Conservation (phyloP, 2,888 invertebrate species). For the Sepiola atlantica region DNA sequence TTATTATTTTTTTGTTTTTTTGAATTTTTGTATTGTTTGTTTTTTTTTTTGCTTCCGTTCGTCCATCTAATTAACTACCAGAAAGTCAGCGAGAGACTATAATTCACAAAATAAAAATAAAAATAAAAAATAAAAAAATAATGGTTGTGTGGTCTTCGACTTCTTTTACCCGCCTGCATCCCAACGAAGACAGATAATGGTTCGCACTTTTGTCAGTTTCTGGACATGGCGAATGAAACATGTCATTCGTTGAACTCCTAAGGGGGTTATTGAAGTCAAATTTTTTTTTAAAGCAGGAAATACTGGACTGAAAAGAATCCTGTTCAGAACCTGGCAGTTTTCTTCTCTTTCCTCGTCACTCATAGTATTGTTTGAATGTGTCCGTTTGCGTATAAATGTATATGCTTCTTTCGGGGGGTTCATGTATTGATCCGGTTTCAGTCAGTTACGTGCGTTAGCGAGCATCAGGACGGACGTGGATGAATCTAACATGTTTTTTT, state of each 20-base stretch:
- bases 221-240: background rate
- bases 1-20: background rate
- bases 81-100: background rate
- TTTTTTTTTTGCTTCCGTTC: background rate
- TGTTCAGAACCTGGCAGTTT: background rate
- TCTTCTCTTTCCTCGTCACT: background rate
- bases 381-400: background rate
- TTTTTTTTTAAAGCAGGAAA: constrained; percentile 23
- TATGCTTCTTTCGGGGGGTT: background rate
- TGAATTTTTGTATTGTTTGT: too few relatives aligned
- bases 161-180: background rate
- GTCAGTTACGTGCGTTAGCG: too few relatives aligned
- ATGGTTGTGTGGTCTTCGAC: background rate
- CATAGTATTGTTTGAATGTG: background rate
- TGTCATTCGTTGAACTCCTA: background rate
- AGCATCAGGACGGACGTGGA: too few relatives aligned
- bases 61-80: background rate
- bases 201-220: background rate
- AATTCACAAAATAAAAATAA: background rate
- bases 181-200: background rate
- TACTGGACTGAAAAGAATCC: background rate
- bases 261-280: constrained; percentile 32
- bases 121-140: background rate
- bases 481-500: too few relatives aligned
- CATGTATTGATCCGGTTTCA: background rate